Conservation (phyloP, 2,888 invertebrate species). For the Poecilus cupreus region DNA sequence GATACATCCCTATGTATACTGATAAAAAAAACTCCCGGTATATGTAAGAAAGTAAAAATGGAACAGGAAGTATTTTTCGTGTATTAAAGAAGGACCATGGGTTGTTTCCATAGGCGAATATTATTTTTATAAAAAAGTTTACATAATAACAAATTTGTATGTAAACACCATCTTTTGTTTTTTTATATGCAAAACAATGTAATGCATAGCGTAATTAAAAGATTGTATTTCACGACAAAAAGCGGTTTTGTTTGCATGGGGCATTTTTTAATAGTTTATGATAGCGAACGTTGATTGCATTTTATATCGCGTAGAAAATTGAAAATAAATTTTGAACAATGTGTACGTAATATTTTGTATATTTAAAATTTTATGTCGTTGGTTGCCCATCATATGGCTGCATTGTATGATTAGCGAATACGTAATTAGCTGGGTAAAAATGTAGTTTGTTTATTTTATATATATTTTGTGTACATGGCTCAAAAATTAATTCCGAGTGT, state of each 20-base stretch:
- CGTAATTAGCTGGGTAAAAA: conserved; percentile 39
- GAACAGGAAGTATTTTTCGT: too few species aligned
- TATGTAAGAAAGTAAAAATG: too few species aligned
- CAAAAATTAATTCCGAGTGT: conserved; percentile 44
- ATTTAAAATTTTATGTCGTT: conserved; percentile 52
- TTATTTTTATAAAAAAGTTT: not conserved
- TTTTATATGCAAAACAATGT: not conserved
- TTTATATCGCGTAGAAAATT: conserved; percentile 57
- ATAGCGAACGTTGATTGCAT: conserved; percentile 48
- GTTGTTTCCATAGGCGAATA: not conserved
- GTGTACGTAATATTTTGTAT: conserved; percentile 50
- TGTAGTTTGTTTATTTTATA: conserved; percentile 46
- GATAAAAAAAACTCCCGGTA: too few species aligned
- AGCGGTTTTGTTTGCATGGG: conserved; percentile 17
- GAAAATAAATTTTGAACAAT: conserved; percentile 58
- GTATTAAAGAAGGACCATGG: not conserved
- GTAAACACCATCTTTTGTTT: conserved; percentile 6
- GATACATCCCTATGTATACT: too few species aligned
- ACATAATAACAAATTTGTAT: not conserved
- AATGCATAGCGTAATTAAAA: conserved; percentile 18
- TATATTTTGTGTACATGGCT: conserved; percentile 42
- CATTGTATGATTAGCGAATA: conserved; percentile 44
- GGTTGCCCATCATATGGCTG: conserved; percentile 10
- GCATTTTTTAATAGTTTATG: conserved; percentile 44
- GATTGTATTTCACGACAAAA: conserved; percentile 31